phyloP scores from a whole-genome alignment of 2,113 vertebrate genomes.

The Grus americana region DNA sequence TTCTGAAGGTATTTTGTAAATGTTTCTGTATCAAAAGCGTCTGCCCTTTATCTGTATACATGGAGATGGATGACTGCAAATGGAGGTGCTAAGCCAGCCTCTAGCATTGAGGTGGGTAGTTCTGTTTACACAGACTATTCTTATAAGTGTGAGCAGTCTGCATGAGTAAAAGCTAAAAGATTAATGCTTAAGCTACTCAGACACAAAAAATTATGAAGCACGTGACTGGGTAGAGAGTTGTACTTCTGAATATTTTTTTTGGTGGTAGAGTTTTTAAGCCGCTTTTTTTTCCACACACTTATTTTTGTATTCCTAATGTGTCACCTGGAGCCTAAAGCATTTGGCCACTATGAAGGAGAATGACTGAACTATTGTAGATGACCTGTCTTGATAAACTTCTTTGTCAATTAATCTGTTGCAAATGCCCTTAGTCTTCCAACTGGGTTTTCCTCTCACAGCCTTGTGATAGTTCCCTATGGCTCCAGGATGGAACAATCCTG shows the following conservation, averaged over 20 bases:
- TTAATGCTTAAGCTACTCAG: background rate
- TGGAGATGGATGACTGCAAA: background rate
- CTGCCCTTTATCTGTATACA: background rate
- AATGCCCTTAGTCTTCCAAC: conserved; percentile 14
- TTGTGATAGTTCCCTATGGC: conserved; percentile 33
- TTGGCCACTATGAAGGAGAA: background rate
- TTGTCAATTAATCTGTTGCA: conserved; percentile 53
- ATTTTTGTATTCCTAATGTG: background rate
- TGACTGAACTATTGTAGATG: conserved; percentile 32
- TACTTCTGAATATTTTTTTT: background rate
- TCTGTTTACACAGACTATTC: background rate
- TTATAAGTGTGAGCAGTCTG: background rate
- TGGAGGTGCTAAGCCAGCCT: background rate
- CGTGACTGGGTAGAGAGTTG: accelerated
- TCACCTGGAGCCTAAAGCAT: background rate
- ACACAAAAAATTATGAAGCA: background rate
- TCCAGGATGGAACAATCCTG: conserved; percentile 63
- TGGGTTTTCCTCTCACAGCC: conserved; percentile 40
- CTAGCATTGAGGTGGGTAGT: background rate
- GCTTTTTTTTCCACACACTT: background rate
- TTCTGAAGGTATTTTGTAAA: background rate
- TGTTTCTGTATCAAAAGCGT: background rate
- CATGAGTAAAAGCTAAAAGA: background rate
- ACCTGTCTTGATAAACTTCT: conserved; percentile 61
- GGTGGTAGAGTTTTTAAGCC: background rate